Conservation (phyloP, 2,888 invertebrate genomes). For the Tipula vernalis region DNA sequence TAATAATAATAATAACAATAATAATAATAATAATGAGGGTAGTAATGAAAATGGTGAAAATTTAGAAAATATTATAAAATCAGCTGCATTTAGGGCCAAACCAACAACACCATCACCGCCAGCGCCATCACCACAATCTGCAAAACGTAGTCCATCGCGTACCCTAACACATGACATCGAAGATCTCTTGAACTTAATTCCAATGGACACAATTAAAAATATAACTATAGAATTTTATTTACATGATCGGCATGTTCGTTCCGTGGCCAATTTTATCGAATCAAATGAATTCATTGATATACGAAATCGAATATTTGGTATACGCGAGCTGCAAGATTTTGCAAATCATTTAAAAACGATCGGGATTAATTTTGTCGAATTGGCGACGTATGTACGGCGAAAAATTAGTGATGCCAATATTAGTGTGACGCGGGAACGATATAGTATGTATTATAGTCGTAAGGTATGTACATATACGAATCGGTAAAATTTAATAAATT, state of each 20-base stretch:
- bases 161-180: not conserved
- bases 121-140: not conserved
- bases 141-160: not conserved
- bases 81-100: not conserved
- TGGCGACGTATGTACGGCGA: not conserved
- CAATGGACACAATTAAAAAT: not conserved
- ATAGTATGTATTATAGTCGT: not conserved
- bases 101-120: not conserved
- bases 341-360: not conserved
- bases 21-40: not conserved
- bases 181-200: not conserved
- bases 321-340: not conserved
- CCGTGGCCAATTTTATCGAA: not conserved
- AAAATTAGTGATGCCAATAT: not conserved
- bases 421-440: not conserved
- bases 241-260: not conserved
- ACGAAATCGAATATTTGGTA: not conserved
- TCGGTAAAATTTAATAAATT: not conserved
- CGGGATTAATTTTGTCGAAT: not conserved
- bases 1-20: not conserved
- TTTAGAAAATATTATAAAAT: not conserved
- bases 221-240: not conserved
- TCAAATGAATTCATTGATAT: slow-evolving; percentile 1
- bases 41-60: not conserved
- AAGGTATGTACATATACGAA: not conserved